A percentile compares a stretch with the other conserved stretches of the same genome.
phyloP scores from a whole-genome alignment of 2,113 vertebrate genomes.

The Talpa occidentalis region DNA sequence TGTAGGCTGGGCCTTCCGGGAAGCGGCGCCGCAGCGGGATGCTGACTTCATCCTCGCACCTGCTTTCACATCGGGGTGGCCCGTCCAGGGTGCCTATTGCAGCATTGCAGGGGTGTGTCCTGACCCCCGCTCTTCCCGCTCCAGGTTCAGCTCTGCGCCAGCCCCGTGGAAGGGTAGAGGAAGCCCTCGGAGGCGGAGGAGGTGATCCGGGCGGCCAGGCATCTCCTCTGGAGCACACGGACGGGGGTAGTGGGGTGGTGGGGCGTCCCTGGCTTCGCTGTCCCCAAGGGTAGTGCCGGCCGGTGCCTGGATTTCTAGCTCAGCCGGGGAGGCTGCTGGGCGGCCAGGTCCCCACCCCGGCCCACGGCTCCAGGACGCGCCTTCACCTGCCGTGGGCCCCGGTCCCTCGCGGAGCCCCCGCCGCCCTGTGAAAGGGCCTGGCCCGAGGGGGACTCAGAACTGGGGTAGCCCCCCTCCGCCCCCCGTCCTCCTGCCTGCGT shows the following conservation, averaged over 20 bases:
- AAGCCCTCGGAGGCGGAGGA: not conserved
- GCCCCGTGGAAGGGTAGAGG: not conserved
- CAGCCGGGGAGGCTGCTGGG: too few relatives aligned
- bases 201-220: not conserved
- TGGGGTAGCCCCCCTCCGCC: too few relatives aligned
- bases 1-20: not conserved
- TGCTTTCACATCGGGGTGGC: not conserved
- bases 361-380: too few relatives aligned
- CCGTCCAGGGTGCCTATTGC: too few relatives aligned
- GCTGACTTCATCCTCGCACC: not conserved
- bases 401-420: too few relatives aligned
- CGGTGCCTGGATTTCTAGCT: too few relatives aligned
- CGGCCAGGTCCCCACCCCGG: too few relatives aligned
- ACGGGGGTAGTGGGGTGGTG: not conserved
- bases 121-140: rapidly evolving
- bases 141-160: not conserved
- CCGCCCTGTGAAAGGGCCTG: too few relatives aligned
- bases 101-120: not conserved
- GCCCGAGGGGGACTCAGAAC: too few relatives aligned
- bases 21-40: too few relatives aligned
- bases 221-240: not conserved
- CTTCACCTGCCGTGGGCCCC: too few relatives aligned
- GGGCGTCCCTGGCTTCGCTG: not conserved
- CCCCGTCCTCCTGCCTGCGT: too few relatives aligned
- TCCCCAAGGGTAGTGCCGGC: rapidly evolving